phyloP scores from a whole-genome alignment of 2,888 invertebrate species.

The Caenorhabditis drosophilae region DNA sequence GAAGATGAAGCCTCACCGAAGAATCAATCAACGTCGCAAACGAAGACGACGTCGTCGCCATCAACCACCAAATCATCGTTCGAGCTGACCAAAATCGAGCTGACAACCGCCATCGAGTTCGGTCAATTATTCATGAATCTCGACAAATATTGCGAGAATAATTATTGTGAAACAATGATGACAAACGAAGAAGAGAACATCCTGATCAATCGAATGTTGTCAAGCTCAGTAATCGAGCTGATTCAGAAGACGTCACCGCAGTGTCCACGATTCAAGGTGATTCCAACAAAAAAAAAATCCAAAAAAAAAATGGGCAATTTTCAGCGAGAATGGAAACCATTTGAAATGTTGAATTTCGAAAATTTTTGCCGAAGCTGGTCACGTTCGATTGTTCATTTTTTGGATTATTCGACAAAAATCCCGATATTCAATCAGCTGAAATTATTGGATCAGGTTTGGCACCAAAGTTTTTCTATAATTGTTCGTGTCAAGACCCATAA shows the following conservation, averaged over 20 bases:
- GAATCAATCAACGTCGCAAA: too few species aligned
- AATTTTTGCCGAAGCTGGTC: conserved; percentile 42
- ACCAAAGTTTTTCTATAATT: too few species aligned
- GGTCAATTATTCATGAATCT: conserved; percentile 37
- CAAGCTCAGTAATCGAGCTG: conserved; percentile 27
- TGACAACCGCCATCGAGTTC: conserved; percentile 35
- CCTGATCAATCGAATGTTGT: conserved; percentile 39
- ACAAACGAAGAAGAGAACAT: conserved; percentile 23
- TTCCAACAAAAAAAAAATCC: not conserved
- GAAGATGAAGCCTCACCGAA: too few species aligned
- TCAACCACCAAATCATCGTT: too few species aligned
- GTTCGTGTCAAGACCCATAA: too few species aligned
- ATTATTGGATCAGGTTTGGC: too few species aligned
- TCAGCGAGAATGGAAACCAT: conserved; percentile 45
- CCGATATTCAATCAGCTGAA: conserved; percentile 36
- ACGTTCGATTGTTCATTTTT: conserved; percentile 33
- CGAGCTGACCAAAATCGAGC: too few species aligned
- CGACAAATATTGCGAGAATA: conserved; percentile 43
- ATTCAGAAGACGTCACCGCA: conserved; percentile 38
- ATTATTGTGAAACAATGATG: conserved; percentile 25
- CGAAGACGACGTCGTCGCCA: too few species aligned
- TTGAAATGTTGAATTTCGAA: conserved; percentile 26
- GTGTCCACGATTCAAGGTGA: conserved; percentile 41
- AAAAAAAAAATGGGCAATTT: conserved; percentile 2
- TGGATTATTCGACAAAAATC: conserved; percentile 41